Conservation (phyloP, 2,797 vertebrate species). For the Artibeus jamaicensis region DNA sequence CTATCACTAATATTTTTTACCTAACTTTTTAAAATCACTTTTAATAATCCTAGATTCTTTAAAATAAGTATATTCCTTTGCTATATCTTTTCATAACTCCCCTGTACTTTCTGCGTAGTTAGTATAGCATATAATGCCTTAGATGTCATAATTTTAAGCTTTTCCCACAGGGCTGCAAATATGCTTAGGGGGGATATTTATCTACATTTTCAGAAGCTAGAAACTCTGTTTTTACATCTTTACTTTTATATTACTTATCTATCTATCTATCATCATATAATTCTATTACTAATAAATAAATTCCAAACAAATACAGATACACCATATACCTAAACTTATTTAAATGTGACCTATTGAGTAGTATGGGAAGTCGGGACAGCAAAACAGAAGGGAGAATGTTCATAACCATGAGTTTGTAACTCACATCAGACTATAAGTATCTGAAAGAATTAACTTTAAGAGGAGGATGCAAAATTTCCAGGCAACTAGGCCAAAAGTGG, state of each 20-base stretch:
- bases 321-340: not conserved
- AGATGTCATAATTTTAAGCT: not conserved
- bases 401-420: not conserved
- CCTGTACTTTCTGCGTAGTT: not conserved
- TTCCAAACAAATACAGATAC: not conserved
- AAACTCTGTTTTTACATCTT: not conserved
- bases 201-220: not conserved
- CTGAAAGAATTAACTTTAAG: not conserved
- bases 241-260: not conserved
- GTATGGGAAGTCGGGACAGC: not conserved
- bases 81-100: not conserved
- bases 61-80: not conserved
- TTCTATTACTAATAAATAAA: not conserved
- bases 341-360: not conserved
- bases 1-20: not conserved
- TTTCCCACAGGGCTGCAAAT: not conserved
- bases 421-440: not conserved
- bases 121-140: not conserved
- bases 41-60: not conserved
- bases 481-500: not conserved
- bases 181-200: not conserved
- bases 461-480: not conserved
- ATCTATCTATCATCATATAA: not conserved
- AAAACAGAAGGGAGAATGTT: not conserved
- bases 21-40: not conserved